Conservation (phyloP, 2,113 vertebrate species). For the Heliornis fulica region DNA sequence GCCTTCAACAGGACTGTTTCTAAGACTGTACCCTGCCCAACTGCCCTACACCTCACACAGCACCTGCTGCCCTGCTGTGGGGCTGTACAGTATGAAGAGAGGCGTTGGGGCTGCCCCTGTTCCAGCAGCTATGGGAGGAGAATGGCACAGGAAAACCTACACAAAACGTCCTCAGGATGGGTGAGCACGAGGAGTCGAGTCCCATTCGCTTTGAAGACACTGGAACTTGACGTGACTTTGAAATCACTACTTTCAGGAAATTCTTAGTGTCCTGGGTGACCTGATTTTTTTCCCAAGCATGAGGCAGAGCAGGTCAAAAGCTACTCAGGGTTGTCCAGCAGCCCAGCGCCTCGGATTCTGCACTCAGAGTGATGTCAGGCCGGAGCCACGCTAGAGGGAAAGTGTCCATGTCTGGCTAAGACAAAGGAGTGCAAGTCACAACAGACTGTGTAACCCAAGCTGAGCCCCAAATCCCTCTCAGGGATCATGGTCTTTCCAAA, state of each 20-base stretch:
- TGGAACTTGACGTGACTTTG: not conserved
- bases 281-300: not conserved
- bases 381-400: not conserved
- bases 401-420: not conserved
- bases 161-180: not conserved
- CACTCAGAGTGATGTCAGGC: not conserved
- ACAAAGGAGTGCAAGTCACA: not conserved
- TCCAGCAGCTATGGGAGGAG: not conserved
- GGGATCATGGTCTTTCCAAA: not conserved
- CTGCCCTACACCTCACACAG: not conserved
- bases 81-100: accelerated
- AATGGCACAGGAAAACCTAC: not conserved
- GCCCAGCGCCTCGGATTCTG: not conserved
- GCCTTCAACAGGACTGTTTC: not conserved
- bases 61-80: not conserved
- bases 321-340: not conserved
- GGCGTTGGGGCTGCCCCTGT: not conserved
- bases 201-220: not conserved
- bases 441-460: not conserved
- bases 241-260: not conserved
- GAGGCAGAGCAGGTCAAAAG: not conserved
- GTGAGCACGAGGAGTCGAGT: not conserved
- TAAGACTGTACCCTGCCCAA: not conserved
- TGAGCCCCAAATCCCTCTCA: not conserved
- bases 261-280: not conserved